These are phyloP conservation scores for Acipenser ruthenus DNA, from an alignment of 2,797 vertebrate genomes.

Conservation along the genomic window DNA sequence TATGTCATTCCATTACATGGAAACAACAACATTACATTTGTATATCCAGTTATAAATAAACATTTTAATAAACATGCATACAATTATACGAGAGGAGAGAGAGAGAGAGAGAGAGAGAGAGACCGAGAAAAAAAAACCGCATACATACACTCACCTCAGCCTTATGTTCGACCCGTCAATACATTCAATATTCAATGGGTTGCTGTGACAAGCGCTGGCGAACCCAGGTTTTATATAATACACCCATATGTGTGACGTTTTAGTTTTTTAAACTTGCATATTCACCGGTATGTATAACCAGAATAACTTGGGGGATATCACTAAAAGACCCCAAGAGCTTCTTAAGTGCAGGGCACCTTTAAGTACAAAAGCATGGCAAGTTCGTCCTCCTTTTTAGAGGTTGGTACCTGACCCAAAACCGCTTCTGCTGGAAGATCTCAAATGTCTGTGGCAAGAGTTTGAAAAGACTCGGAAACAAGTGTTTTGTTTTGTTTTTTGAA, in stretches of 20 bases:
- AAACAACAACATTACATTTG: no score
- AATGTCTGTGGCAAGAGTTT: slow-evolving; percentile 32
- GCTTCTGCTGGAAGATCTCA: slow-evolving; percentile 28
- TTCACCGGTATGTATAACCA: neutral
- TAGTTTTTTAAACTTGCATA: neutral
- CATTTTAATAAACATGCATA: no score
- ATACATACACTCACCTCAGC: neutral
- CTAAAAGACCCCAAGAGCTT: neutral
- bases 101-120: neutral
- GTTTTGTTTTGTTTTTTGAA: slow-evolving; percentile 33
- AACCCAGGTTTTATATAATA: slow-evolving; percentile 4
- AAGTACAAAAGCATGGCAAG: slow-evolving; percentile 15
- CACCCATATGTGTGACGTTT: slow-evolving; percentile 5
- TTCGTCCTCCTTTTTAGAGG: slow-evolving; percentile 10
- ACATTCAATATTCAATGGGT: neutral
- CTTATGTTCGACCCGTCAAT: neutral
- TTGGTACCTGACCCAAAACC: slow-evolving; percentile 17
- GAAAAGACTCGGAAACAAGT: slow-evolving; percentile 50
- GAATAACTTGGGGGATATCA: neutral
- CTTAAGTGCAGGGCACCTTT: neutral
- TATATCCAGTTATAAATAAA: no score
- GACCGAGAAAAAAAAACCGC: neutral
- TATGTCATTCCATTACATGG: no score
- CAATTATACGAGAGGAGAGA: no score
- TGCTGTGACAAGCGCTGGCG: neutral